Evolutionary conservation across 2,797 vertebrate species (phyloP), one percentile per base, ranked within the genome.

Genomic region (Gouania willdenowi): DNA sequence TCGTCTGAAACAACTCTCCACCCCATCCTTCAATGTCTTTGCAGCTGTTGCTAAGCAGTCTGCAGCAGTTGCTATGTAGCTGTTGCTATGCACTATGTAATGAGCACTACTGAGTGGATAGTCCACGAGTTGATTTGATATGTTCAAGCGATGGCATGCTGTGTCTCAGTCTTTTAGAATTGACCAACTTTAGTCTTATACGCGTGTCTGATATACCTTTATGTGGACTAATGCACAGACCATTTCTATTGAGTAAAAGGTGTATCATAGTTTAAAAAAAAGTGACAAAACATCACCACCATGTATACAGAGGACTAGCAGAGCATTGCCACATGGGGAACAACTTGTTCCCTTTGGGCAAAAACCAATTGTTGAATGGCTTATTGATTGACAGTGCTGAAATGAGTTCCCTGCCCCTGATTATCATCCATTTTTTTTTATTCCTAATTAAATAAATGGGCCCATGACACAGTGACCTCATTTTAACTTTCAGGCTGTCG

Each of bases 361-460:
- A 79, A 12, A 78, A 58, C 41, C 20, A 20, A 20, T 33, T 56
- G 48, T 58, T 72, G 77, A 71, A 72, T 69, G 74, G 79, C 60
- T 69, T 86, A 85, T 85, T 89, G 87, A 89, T 82, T 88, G 87
- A 83, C 87, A 89, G 81, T 39, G 52, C 75, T 77, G 67, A 88
- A 89, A 88, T 88, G 82, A 88, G 84, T 77, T 83, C 57, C 50
- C 65, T 81, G 76, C 67, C 82, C 80, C 81, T 87, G 81, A 86
- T 88, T 88, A 78, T 82, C 72, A 84, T 73, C 77, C 77, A 73
- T 85, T 86, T 86, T 81, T 75, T 80, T 77, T 85, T 85, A 61
- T 70, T 83, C 66, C 86, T 84, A 87, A 89, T 89, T 88, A 87
- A 89, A 88, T 87, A 88, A 89, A 84, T 85, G 82, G 79, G 83